A percentile compares a stretch with the other conserved stretches of the same genome.
These are phyloP conservation scores for Noctua fimbriata DNA, from an alignment of 2,888 invertebrate genomes.

Conservation along the genomic window DNA sequence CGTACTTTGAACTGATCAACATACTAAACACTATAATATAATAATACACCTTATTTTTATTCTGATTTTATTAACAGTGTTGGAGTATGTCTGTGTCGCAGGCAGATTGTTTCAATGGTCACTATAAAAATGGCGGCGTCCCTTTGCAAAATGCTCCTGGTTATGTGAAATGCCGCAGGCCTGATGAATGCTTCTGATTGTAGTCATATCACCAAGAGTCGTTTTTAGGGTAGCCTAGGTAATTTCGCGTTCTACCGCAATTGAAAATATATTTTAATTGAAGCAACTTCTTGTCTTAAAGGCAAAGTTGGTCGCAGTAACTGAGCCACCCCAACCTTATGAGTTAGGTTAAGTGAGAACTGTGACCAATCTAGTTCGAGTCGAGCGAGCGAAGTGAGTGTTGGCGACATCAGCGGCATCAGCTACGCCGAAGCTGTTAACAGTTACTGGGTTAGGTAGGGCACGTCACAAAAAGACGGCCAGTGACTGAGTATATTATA, in stretches of 20 bases:
- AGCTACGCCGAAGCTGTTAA: not conserved
- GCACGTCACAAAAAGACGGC: not conserved
- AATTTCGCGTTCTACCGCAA: not conserved
- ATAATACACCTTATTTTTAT: not conserved
- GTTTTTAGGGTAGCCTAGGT: not conserved
- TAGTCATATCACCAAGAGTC: not conserved
- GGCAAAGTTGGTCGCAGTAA: not conserved
- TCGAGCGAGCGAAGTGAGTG: not conserved
- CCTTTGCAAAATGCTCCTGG: not conserved
- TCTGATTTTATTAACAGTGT: not conserved
- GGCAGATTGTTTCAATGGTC: not conserved
- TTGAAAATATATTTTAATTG: not conserved
- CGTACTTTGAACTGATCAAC: not conserved
- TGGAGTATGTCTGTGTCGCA: not conserved
- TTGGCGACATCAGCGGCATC: not conserved
- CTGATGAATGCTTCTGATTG: not conserved
- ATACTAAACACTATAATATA: not conserved
- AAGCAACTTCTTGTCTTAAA: not conserved
- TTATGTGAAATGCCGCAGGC: not conserved
- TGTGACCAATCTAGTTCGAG: not conserved
- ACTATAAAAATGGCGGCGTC: not conserved
- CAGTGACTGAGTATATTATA: not conserved
- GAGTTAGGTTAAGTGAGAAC: not conserved
- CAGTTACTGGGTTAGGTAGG: not conserved
- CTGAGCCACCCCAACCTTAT: not conserved